A percentile compares a stretch with the other conserved stretches of the same genome.
Evolutionary conservation across 2,888 invertebrate species (phyloP).

Genomic region (Halocaridina rubra): DNA sequence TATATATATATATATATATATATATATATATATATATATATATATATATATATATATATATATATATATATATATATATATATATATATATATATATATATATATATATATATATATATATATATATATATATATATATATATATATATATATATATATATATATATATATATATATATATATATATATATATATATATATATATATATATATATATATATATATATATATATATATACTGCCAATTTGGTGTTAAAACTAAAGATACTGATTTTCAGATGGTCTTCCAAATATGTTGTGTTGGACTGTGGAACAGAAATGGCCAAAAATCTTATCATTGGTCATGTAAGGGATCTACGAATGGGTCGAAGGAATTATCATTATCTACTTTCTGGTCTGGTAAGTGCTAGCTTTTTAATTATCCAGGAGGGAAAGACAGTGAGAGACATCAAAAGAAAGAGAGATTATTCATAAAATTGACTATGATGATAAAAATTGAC

Average conservation of each 20-base stretch:
- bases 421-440: too few species aligned
- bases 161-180: not conserved
- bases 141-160: not conserved
- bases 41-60: not conserved
- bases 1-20: not conserved
- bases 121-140: not conserved
- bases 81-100: not conserved
- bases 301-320: conserved; percentile 90
- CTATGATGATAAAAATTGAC: too few species aligned
- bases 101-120: not conserved
- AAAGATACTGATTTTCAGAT: conserved; percentile 70
- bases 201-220: not conserved
- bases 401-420: too few species aligned
- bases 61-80: not conserved
- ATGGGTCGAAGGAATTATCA: conserved; percentile 91
- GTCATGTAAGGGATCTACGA: conserved; percentile 87
- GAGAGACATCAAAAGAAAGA: too few species aligned
- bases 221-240: not conserved
- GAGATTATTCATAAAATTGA: too few species aligned
- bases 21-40: not conserved
- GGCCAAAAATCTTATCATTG: conserved; percentile 89
- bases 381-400: conserved; percentile 68
- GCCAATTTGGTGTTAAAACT: not conserved
- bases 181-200: not conserved
- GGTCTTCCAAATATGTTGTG: conserved; percentile 88